Conservation (phyloP, 2,113 vertebrate genomes). For the Calyptomena viridis region DNA sequence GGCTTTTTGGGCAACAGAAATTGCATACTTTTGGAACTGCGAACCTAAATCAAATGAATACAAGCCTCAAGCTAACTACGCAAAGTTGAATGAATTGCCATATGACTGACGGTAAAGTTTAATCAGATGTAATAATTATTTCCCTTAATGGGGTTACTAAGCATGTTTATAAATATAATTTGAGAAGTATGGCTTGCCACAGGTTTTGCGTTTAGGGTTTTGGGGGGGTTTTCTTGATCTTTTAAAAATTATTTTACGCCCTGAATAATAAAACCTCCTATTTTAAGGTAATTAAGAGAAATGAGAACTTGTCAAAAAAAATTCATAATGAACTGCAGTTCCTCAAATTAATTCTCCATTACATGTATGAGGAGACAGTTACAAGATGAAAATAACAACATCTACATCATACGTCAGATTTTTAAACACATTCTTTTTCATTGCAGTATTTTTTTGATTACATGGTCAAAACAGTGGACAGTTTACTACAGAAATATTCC, state of each 20-base stretch:
- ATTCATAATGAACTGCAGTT: not conserved
- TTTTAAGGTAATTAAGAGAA: not conserved
- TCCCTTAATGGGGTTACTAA: not conserved
- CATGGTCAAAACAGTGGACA: not conserved
- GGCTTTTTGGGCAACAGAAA: not conserved
- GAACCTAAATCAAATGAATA: not conserved
- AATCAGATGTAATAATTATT: not conserved
- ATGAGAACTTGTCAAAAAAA: not conserved
- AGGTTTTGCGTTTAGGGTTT: accelerated
- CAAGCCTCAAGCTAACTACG: not conserved
- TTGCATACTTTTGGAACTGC: not conserved
- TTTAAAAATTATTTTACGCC: not conserved
- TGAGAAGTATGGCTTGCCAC: not conserved
- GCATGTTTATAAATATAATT: not conserved
- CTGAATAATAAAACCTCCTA: not conserved
- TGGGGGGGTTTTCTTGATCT: accelerated
- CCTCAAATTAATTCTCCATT: not conserved
- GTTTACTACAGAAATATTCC: not conserved
- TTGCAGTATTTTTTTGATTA: not conserved
- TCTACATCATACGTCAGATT: not conserved
- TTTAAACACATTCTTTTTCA: not conserved
- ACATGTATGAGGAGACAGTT: not conserved
- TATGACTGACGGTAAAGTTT: not conserved
- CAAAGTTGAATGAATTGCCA: not conserved
- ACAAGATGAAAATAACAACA: not conserved